These are phyloP conservation scores for Musca vetustissima DNA, from an alignment of 1,140 invertebrate genomes.

Conservation along the genomic window DNA sequence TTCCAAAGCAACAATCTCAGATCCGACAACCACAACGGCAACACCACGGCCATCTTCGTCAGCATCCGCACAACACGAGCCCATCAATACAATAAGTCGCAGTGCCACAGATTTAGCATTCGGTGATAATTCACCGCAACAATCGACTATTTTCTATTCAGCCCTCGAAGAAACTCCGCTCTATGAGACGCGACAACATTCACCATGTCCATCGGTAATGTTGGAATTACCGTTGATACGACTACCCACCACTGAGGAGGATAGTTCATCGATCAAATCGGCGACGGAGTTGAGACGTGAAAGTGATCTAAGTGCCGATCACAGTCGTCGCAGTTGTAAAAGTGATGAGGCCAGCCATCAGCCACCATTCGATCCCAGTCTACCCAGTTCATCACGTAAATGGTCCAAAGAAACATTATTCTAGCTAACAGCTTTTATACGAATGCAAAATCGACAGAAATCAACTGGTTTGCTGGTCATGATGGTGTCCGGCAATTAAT, in stretches of 20 bases:
- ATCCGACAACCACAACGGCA: neutral
- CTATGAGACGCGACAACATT: slow-evolving; percentile 17
- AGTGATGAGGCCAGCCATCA: slow-evolving; percentile 28
- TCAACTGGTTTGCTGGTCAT: too few relatives aligned
- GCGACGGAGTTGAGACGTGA: slow-evolving; percentile 1
- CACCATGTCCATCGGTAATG: slow-evolving; percentile 44
- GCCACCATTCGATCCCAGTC: slow-evolving; percentile 40
- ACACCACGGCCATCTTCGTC: slow-evolving; percentile 14
- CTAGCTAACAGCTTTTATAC: slow-evolving; percentile 43
- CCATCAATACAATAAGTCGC: slow-evolving; percentile 25
- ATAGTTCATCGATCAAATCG: slow-evolving; percentile 20
- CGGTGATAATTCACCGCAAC: neutral
- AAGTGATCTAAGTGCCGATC: slow-evolving; percentile 16
- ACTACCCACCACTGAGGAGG: slow-evolving; percentile 37
- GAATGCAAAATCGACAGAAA: too few relatives aligned
- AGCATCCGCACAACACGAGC: neutral
- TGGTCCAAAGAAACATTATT: slow-evolving; percentile 56
- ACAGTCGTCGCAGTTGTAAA: slow-evolving; percentile 22
- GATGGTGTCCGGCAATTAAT: too few relatives aligned
- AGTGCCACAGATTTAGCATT: slow-evolving; percentile 40
- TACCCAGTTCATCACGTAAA: slow-evolving; percentile 51
- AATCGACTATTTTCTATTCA: neutral
- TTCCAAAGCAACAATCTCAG: slow-evolving; percentile 13
- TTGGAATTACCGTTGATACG: slow-evolving; percentile 53
- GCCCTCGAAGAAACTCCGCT: neutral